Evolutionary conservation across 2,113 vertebrate genomes (phyloP), one percentile per base, ranked within the genome.

Genomic region (Loxodonta africana): DNA sequence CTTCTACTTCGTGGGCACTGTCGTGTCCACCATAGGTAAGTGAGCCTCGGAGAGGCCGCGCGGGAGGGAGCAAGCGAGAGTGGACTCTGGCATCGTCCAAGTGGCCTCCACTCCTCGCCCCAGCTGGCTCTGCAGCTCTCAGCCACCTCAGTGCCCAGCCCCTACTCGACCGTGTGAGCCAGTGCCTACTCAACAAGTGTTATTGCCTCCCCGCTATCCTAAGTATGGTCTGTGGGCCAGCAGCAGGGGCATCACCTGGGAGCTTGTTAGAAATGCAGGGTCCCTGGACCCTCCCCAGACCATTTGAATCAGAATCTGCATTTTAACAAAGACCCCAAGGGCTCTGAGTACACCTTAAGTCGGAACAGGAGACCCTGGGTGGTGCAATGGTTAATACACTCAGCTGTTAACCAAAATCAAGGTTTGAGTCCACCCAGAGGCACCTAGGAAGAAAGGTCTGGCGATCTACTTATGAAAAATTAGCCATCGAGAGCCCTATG

Each of bases 1-100:
- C 2, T 99, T 99, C 97, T 99, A 99, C 98, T 99, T 99, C 98
- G 99, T 99, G 97, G 99, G 99, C 83, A 99, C 99, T 23, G 99
- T 99, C 82, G 99, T 99, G 78, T 99, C 99, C 48, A 99, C 99
- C 20, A 99, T 99, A 73, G 99, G 99, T 99, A 98, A 99, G 99
- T 91, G 62, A 15, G 46, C 82, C 30, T 5, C 51, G 10, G 33
- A 3, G 37, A 57, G 18, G 28, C 67, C 37, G 4, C 37, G 8
- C 26, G 4, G 41, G 37, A 37, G 63, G 44, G 5, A 5, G 41
- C 53, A 15, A 80, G 53, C 53, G 57, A 23, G 12, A 20, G 7
- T 3, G 26, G 9, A 1, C n/a, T 20, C 14, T 0, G 33, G 53
- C 57, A 20, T 5, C 44, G 26, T 67, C 28, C 63, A 25, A 14